Base-by-base conservation (phyloP, 2,888 invertebrate species). In the Tipula unca region DNA sequence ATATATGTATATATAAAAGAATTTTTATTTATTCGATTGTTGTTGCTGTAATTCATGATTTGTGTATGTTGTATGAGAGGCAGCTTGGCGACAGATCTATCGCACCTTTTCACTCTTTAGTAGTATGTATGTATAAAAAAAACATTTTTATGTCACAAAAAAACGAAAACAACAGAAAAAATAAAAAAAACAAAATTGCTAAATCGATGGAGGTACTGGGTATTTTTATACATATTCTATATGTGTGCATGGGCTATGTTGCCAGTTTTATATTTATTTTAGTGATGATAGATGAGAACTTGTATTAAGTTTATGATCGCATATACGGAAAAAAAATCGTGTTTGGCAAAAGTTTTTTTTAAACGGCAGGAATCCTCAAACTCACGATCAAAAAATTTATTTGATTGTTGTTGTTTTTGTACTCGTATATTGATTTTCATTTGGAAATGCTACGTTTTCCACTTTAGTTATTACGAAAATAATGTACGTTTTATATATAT, bases 161-260 rank as follows among this genome's bases (percentile, higher is more conserved):
- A 69, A 69, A 69, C 10, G 69, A 69, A 69, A 69, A 69, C 69
- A 69, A 69, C 69, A 69, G 25, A 69, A 69, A 69, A 25, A 69
- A 54, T n/a, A 69, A 69, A 69, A 69, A 69, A 69, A 69, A 69
- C 25, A 69, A 69, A 69, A 69, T 69, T 69, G 69, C 69, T 69
- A 69, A 69, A 69, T 69, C 69, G 69, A 69, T 69, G 25, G 69
- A 69, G 69, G 69, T 69, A 69, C 69, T 69, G 69, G 69, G 69
- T 69, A 69, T 69, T 69, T 69, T 69, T 69, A 69, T 69, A 69
- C 69, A 69, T 69, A 69, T 13, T 69, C 25, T 69, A 69, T 69
- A 1, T 69, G 69, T 69, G 69, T 69, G 13, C 69, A 25, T 25
- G 25, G 69, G 69, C 69, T 69, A 25, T 69, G 69, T 69, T 69